These are phyloP conservation scores for Ophraella communa DNA, from an alignment of 2,888 invertebrate genomes.

Conservation along the genomic window DNA sequence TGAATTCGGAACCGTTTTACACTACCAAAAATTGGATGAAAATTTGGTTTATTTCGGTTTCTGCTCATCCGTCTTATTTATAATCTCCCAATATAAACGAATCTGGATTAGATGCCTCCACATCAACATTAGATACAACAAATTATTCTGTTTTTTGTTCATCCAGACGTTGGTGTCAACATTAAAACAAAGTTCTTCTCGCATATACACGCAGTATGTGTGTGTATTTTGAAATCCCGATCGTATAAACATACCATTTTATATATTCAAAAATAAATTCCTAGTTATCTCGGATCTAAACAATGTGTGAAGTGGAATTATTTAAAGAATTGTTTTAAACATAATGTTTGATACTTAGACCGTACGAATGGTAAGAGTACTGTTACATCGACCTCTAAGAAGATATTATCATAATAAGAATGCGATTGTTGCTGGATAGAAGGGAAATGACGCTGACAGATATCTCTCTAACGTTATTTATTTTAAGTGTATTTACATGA, in stretches of 20 bases:
- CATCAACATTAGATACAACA: conserved; percentile 2
- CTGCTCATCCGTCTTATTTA: too few species aligned
- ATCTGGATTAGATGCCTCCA: background rate
- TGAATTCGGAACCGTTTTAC: too few species aligned
- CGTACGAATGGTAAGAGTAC: conserved; percentile 11
- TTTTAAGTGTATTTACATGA: conserved; percentile 14
- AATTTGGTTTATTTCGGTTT: too few species aligned
- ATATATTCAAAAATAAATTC: conserved; percentile 24
- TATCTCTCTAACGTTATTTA: conserved; percentile 16
- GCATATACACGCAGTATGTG: background rate
- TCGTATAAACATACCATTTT: conserved; percentile 14
- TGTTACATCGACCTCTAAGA: conserved; percentile 27
- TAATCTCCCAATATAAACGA: conserved; percentile 4
- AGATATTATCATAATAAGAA: conserved; percentile 25
- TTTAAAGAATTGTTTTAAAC: conserved; percentile 17
- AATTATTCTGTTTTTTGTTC: conserved; percentile 22
- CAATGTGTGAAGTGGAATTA: conserved; percentile 21
- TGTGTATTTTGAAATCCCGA: conserved; percentile 20
- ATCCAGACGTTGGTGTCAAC: conserved; percentile 18
- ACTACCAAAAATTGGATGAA: too few species aligned
- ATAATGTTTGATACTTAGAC: conserved; percentile 2
- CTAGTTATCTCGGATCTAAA: conserved; percentile 20
- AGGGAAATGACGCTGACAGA: conserved; percentile 11
- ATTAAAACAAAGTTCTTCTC: conserved; percentile 21
- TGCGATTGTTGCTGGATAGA: conserved; percentile 13